Evolutionary conservation across 2,113 vertebrate genomes (phyloP).

Genomic region (Brienomyrus longianalis): DNA sequence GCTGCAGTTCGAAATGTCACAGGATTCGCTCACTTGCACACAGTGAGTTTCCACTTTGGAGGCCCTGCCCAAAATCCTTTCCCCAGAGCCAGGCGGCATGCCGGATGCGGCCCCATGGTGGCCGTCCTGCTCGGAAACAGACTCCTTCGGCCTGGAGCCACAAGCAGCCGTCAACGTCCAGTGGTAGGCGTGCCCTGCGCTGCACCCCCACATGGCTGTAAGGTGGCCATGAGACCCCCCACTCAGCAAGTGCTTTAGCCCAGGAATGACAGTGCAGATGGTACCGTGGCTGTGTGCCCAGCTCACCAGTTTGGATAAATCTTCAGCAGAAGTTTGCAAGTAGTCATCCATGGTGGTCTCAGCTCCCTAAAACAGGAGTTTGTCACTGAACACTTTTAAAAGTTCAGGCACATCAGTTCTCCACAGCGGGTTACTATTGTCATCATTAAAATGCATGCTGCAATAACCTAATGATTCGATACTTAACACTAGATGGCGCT

Average conservation of each 20-base stretch:
- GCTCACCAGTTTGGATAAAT: slow-evolving; percentile 82
- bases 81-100: slow-evolving; percentile 64
- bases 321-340: slow-evolving; percentile 80
- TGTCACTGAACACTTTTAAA: background rate
- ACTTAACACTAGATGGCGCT: background rate
- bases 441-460: background rate
- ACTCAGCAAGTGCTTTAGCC: slow-evolving; percentile 73
- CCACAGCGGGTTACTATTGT: background rate
- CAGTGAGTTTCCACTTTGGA: slow-evolving; percentile 68
- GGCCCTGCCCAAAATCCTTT: slow-evolving; percentile 61
- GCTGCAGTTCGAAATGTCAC: slow-evolving; percentile 78
- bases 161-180: slow-evolving; percentile 78
- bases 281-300: slow-evolving; percentile 91
- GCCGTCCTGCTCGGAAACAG: slow-evolving; percentile 70
- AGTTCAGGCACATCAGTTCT: background rate
- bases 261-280: slow-evolving; percentile 84
- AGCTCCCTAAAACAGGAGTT: slow-evolving; percentile 36
- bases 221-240: slow-evolving; percentile 71
- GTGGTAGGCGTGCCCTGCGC: slow-evolving; percentile 80
- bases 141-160: slow-evolving; percentile 69
- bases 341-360: slow-evolving; percentile 72
- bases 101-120: slow-evolving; percentile 65
- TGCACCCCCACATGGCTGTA: slow-evolving; percentile 80
- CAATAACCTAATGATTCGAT: background rate
- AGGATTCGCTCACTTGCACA: slow-evolving; percentile 67